These are phyloP conservation scores for Athrips mouffetella DNA, from an alignment of 2,888 invertebrate species.

Conservation along the genomic window DNA sequence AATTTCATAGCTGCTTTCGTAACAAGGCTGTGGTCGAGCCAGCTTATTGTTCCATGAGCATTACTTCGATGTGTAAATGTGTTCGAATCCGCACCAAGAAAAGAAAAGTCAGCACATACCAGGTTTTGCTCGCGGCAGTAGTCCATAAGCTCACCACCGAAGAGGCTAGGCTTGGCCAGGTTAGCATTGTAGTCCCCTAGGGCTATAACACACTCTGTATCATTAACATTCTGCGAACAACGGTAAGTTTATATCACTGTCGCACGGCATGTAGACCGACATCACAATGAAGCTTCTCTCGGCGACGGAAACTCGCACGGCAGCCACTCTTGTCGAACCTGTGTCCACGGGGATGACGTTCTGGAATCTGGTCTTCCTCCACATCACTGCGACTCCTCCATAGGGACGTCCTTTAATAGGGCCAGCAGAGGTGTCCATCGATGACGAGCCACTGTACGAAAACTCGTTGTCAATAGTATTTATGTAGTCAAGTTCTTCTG, in stretches of 20 bases:
- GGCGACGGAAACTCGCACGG: neutral
- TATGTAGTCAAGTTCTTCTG: neutral
- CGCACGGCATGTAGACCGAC: neutral
- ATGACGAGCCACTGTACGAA: neutral
- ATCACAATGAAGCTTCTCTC: neutral
- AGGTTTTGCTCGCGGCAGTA: neutral
- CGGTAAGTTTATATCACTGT: neutral
- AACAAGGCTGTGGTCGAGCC: neutral
- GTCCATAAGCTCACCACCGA: neutral
- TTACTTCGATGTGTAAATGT: neutral
- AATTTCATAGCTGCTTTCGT: neutral
- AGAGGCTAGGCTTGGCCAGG: neutral
- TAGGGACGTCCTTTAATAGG: neutral
- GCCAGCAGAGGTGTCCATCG: slow-evolving; percentile 1
- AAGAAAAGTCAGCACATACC: neutral
- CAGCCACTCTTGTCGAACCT: neutral
- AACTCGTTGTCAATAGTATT: neutral
- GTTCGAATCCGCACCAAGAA: neutral
- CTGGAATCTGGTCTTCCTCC: neutral
- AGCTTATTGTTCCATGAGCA: neutral
- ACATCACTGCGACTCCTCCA: slow-evolving; percentile 2
- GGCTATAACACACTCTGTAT: neutral
- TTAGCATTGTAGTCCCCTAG: slow-evolving; percentile 2
- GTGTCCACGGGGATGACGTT: neutral
- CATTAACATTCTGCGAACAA: slow-evolving; percentile 14